These are phyloP conservation scores for Apodemus agrarius DNA, from an alignment of 2,797 vertebrate species.

Conservation along the genomic window DNA sequence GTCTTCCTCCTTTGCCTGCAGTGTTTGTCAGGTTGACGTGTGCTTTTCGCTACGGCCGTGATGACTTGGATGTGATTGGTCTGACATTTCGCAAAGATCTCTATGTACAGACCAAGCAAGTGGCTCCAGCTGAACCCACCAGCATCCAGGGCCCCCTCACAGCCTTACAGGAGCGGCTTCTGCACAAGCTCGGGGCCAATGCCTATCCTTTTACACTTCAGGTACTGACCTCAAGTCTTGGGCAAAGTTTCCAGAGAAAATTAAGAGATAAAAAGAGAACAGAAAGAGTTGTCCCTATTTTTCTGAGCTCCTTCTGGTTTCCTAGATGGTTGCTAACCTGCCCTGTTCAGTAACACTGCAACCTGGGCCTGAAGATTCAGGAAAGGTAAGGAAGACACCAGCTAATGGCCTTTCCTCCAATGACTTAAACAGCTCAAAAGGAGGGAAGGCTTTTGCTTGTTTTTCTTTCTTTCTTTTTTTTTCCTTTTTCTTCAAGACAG, in stretches of 20 bases:
- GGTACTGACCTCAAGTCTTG: constrained; percentile 81
- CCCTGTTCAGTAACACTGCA: constrained; percentile 94
- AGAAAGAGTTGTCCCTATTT: background rate
- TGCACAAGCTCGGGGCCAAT: constrained; percentile 92
- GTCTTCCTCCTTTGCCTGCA: constrained; percentile 77
- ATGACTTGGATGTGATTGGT: constrained; percentile 94
- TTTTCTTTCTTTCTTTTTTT: too few species aligned
- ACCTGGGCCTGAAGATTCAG: constrained; percentile 90
- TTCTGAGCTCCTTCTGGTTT: constrained; percentile 36
- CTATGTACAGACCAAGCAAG: constrained; percentile 89
- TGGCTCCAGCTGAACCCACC: constrained; percentile 87
- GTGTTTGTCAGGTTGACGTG: constrained; percentile 93
- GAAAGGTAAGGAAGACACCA: constrained; percentile 88
- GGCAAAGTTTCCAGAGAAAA: constrained; percentile 17
- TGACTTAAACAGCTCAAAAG: background rate
- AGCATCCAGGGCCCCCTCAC: constrained; percentile 87
- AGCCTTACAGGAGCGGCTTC: constrained; percentile 90
- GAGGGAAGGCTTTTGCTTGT: background rate
- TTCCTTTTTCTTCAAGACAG: too few species aligned
- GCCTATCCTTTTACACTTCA: constrained; percentile 92
- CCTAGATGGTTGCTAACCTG: constrained; percentile 91
- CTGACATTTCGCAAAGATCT: constrained; percentile 95
- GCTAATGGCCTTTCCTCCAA: background rate
- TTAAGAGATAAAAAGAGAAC: constrained; percentile 15
- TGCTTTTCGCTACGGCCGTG: constrained; percentile 94